Evolutionary conservation across 1,140 invertebrate species (phyloP).

Genomic region (Orius laevigatus): DNA sequence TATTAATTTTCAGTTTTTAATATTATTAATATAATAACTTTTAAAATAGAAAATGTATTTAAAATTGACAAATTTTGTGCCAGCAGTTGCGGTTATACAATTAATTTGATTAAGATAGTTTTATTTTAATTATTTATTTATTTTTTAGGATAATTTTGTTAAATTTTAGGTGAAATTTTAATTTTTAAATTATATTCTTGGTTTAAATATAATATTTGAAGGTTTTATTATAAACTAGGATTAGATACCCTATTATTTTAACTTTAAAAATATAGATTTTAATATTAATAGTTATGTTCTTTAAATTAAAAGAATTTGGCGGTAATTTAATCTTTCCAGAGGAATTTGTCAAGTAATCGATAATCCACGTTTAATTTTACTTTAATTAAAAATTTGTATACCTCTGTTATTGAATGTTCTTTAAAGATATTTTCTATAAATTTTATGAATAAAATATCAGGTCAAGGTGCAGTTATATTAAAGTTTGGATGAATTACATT

Average conservation of each 20-base stretch:
- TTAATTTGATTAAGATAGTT: no score
- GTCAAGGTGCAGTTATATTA: slow-evolving; percentile 39
- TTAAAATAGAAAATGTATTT: no score
- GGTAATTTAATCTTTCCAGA: slow-evolving; percentile 35
- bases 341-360: slow-evolving; percentile 40
- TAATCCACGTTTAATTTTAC: slow-evolving; percentile 35
- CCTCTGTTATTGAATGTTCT: slow-evolving; percentile 36
- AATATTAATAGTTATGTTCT: slow-evolving; percentile 32
- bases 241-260: slow-evolving; percentile 47
- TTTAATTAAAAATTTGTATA: slow-evolving; percentile 35
- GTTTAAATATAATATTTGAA: slow-evolving; percentile 21
- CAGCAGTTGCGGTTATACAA: no score
- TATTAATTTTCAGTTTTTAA: no score
- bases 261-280: slow-evolving; percentile 25
- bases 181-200: slow-evolving; percentile 12
- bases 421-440: slow-evolving; percentile 31
- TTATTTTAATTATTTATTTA: no score
- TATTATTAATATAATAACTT: no score
- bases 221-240: slow-evolving; percentile 32
- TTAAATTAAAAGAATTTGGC: slow-evolving; percentile 38
- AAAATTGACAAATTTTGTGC: no score
- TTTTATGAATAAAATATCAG: no score
- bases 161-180: no score
- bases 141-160: no score
- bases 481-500: slow-evolving; percentile 33